phyloP scores from a whole-genome alignment of 1,140 invertebrate genomes.

The Atta colombica region DNA sequence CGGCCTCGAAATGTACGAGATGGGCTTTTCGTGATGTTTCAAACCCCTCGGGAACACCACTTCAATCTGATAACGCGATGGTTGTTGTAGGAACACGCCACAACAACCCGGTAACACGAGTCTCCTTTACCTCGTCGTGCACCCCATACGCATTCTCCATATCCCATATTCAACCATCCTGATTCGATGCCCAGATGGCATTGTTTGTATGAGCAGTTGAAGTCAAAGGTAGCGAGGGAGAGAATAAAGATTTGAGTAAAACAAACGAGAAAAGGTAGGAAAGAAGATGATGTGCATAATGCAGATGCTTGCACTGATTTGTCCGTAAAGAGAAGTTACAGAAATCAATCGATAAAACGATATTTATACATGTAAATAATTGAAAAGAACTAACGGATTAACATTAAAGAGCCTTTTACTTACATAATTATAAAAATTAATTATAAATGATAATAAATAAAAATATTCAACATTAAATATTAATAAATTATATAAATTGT shows the following conservation, averaged over 20 bases:
- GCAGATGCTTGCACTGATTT: slow-evolving; percentile 76
- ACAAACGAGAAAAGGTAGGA: neutral
- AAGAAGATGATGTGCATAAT: slow-evolving; percentile 49
- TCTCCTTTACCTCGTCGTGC: slow-evolving; percentile 48
- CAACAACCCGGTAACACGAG: slow-evolving; percentile 73
- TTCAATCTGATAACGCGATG: slow-evolving; percentile 79
- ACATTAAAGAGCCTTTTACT: neutral
- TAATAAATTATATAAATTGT: neutral
- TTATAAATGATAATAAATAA: neutral
- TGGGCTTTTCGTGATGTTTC: slow-evolving; percentile 62
- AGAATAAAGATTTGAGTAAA: slow-evolving; percentile 22
- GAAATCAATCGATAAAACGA: slow-evolving; percentile 67
- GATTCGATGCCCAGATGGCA: slow-evolving; percentile 57
- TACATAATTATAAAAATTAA: slow-evolving; percentile 4
- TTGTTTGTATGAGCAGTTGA: slow-evolving; percentile 63
- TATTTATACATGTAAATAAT: neutral
- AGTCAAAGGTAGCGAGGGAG: slow-evolving; percentile 22
- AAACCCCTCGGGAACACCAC: slow-evolving; percentile 61
- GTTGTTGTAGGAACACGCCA: slow-evolving; percentile 72
- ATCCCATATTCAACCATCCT: slow-evolving; percentile 62
- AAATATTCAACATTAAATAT: neutral
- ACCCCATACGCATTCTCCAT: slow-evolving; percentile 44
- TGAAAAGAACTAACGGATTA: neutral
- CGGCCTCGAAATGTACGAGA: slow-evolving; percentile 31
- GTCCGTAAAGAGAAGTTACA: slow-evolving; percentile 61